Evolutionary conservation across 2,113 vertebrate genomes (phyloP), one percentile per base, ranked within the genome.

Genomic region (Gambusia holbrooki): DNA sequence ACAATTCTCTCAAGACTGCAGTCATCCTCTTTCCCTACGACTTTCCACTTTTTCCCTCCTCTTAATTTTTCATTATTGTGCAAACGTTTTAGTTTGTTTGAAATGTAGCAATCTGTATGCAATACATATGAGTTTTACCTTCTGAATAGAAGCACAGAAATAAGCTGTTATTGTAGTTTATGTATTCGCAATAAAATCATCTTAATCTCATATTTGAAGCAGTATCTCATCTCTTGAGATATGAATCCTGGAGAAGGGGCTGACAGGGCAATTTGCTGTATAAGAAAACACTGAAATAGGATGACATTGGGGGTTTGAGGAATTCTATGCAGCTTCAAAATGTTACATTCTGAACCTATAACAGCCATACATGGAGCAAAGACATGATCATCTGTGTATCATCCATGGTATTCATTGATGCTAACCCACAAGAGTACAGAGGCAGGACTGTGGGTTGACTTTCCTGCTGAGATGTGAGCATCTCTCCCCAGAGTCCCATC

Each of bases 401-500:
- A 87, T 78, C 79, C 69, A 84, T 83, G 76, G 22, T 42, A 27
- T 71, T 69, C 62, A 76, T 27, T 86, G 85, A 84, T 81, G 79
- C 86, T 74, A 75, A 82, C 73, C 69, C 83, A 73, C 29, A 77
- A 78, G 65, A 71, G 63, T 54, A 66, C 64, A 76, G 77, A 82
- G 62, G 69, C 61, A 74, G 69, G 83, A 80, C 86, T 78, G 60
- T 66, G 45, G 82, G 85, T 73, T 81, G 84, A 74, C 70, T 69
- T 65, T 66, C 88, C 86, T 25, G 48, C 86, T 84, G 92, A 78
- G 89, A 91, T 84, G 69, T 81, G 77, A 88, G 82, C 37, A 4
- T 70, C 67, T 84, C 75, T 91, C 90, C 85, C 85, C n/a, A 29
- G 84, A 90, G 89, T 81, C 87, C 85, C 71, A 87, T 84, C 82